phyloP scores from a whole-genome alignment of 2,888 invertebrate species.

The Patella caerulea region DNA sequence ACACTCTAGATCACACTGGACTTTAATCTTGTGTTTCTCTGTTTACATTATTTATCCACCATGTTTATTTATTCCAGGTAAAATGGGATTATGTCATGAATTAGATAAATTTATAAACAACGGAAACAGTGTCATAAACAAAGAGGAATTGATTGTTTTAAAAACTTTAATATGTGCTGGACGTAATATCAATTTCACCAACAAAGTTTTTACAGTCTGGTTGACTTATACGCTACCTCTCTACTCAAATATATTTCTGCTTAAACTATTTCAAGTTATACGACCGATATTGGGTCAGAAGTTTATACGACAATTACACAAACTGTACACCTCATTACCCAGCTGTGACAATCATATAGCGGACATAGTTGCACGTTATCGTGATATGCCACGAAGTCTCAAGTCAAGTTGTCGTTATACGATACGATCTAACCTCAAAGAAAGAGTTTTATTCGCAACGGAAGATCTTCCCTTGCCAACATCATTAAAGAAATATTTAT shows the following conservation, averaged over 20 bases:
- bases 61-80: conserved; percentile 32
- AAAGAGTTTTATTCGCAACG: conserved; percentile 40
- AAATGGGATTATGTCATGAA: conserved; percentile 44
- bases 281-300: neutral
- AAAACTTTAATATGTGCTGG: conserved; percentile 39
- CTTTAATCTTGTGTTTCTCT: neutral
- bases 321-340: conserved; percentile 3
- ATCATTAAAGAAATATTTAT: conserved; percentile 36
- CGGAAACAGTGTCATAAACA: neutral
- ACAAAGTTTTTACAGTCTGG: conserved; percentile 31
- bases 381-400: conserved; percentile 28
- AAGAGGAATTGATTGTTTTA: conserved; percentile 23
- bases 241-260: neutral
- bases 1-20: neutral
- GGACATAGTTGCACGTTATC: neutral
- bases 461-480: conserved; percentile 44
- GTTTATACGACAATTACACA: neutral
- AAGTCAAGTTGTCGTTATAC: conserved; percentile 41
- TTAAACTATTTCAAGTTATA: neutral
- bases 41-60: neutral
- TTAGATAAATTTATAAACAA: conserved; percentile 27
- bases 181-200: conserved; percentile 30
- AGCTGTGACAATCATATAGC: conserved; percentile 15
- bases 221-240: conserved; percentile 16
- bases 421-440: conserved; percentile 43